phyloP scores from a whole-genome alignment of 2,113 vertebrate genomes.

The Sylvietta virens region DNA sequence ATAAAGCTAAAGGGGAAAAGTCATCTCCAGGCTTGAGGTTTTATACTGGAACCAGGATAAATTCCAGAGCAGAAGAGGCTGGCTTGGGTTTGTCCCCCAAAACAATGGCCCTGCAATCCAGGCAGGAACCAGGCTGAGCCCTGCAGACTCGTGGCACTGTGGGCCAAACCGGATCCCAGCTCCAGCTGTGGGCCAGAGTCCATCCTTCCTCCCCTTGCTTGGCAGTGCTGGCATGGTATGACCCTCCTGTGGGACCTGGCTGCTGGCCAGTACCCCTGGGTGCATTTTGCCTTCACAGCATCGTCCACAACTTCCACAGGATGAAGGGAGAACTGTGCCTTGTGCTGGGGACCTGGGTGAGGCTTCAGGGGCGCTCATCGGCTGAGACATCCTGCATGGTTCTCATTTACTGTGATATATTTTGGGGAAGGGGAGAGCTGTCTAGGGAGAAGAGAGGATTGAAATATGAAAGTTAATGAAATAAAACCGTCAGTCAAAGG shows the following conservation, averaged over 20 bases:
- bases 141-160: neutral
- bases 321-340: neutral
- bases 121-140: neutral
- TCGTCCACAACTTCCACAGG: neutral
- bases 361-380: neutral
- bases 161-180: neutral
- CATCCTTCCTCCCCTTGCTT: neutral
- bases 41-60: neutral
- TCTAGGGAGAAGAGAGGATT: neutral
- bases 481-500: slow-evolving; percentile 41
- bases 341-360: neutral
- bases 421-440: slow-evolving; percentile 52
- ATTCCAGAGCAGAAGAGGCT: neutral
- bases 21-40: neutral
- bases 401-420: neutral
- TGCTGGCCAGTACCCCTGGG: neutral
- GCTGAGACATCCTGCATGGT: neutral
- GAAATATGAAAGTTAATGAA: slow-evolving; percentile 51
- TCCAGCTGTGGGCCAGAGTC: accelerated
- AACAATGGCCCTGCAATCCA: neutral
- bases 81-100: neutral
- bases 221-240: accelerated
- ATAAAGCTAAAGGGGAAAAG: neutral
- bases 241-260: neutral
- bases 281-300: neutral